Conservation (phyloP, 2,113 vertebrate genomes). For the Mixornis gularis region DNA sequence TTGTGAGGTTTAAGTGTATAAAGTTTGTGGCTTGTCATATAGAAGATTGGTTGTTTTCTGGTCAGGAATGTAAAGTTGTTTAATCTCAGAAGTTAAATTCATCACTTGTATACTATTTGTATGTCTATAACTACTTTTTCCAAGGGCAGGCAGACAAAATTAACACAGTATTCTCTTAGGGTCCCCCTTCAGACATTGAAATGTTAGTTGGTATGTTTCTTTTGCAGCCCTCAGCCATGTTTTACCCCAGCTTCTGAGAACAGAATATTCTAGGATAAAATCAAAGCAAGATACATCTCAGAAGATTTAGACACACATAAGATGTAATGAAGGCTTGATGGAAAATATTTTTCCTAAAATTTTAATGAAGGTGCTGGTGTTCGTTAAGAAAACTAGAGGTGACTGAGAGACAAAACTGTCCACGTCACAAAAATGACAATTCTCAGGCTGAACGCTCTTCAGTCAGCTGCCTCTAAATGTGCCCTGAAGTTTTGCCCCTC, state of each 20-base stretch:
- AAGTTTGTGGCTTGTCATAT: not conserved
- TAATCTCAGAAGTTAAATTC: not conserved
- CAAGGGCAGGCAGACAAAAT: not conserved
- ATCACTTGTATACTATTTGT: not conserved
- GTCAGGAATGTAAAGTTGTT: not conserved
- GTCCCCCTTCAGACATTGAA: not conserved
- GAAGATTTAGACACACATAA: not conserved
- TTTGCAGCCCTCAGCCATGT: not conserved
- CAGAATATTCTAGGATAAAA: not conserved
- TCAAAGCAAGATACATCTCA: not conserved
- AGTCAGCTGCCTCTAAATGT: not conserved
- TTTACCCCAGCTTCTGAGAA: not conserved
- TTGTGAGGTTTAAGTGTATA: not conserved
- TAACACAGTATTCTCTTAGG: not conserved
- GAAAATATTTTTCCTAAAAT: not conserved
- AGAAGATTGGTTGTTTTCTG: not conserved
- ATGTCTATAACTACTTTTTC: not conserved
- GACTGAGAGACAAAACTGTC: not conserved
- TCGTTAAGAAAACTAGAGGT: not conserved
- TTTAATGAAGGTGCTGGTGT: not conserved
- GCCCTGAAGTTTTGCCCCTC: not conserved
- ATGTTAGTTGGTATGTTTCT: not conserved
- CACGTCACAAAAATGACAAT: not conserved
- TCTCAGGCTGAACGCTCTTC: not conserved
- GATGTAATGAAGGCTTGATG: not conserved